phyloP scores from a whole-genome alignment of 1,140 invertebrate genomes.

The Aphelinus atriplicis region DNA sequence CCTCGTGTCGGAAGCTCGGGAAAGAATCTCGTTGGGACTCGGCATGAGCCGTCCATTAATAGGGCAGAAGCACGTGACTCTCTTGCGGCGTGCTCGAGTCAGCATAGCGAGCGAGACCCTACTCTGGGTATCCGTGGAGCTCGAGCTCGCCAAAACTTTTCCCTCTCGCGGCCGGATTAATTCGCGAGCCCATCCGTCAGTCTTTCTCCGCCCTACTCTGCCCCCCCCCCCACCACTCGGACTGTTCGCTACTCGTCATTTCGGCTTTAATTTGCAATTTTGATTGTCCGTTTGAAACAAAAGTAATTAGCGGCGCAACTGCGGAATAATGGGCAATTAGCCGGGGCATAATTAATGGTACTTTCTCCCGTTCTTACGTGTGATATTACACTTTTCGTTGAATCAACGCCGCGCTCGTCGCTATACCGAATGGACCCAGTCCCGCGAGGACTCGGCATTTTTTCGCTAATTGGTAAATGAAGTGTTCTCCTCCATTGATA shows the following conservation, averaged over 20 bases:
- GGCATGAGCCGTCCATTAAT: slow-evolving; percentile 30
- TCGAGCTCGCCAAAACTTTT: slow-evolving; percentile 11
- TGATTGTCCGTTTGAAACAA: slow-evolving; percentile 41
- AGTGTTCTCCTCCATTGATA: too few species aligned
- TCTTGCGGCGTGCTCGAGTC: not conserved
- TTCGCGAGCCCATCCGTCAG: slow-evolving; percentile 29
- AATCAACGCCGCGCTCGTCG: too few species aligned
- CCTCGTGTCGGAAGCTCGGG: too few species aligned
- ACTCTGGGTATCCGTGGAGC: too few species aligned
- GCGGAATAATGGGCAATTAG: slow-evolving; percentile 37
- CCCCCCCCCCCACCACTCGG: not conserved
- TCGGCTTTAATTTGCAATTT: slow-evolving; percentile 38
- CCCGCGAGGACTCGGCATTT: too few species aligned
- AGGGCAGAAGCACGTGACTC: slow-evolving; percentile 20
- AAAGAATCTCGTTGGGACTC: slow-evolving; percentile 5
- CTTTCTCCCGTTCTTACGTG: slow-evolving; percentile 1
- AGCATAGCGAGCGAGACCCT: too few species aligned
- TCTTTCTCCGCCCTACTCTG: not conserved
- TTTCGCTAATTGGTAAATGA: too few species aligned
- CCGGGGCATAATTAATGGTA: slow-evolving; percentile 28
- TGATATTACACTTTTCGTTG: not conserved
- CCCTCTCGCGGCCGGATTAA: slow-evolving; percentile 28
- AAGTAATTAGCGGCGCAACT: slow-evolving; percentile 39
- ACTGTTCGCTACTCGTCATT: not conserved
- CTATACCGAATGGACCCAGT: too few species aligned